These are phyloP conservation scores for Patiria miniata DNA, from an alignment of 35 echinoderm and acorn worm genomes.

Conservation along the genomic window DNA sequence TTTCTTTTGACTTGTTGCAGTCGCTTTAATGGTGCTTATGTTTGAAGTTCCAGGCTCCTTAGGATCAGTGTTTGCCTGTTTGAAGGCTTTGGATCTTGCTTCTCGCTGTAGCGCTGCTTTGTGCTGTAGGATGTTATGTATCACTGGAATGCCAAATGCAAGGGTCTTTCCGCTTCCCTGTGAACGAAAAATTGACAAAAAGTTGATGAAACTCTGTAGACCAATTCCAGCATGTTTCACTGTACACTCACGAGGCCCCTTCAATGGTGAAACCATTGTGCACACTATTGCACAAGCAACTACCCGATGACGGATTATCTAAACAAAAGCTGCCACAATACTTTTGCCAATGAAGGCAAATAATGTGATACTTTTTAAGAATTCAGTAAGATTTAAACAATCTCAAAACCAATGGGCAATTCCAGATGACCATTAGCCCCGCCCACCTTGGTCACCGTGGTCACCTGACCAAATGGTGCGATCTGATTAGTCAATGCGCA, in stretches of 20 bases:
- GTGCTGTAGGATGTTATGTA: conserved; percentile 46
- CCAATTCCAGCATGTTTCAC: not conserved
- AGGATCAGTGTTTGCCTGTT: not conserved
- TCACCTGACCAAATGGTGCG: no score
- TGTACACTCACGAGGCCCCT: not conserved
- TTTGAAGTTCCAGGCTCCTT: not conserved
- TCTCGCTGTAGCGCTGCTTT: not conserved
- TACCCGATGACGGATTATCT: no score
- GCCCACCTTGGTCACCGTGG: no score
- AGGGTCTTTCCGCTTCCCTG: conserved; percentile 97
- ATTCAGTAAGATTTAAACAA: no score
- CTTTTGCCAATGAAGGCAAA: no score
- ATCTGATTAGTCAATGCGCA: no score
- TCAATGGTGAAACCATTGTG: no score
- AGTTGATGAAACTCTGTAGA: not conserved
- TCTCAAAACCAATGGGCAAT: no score
- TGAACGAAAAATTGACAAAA: conserved; percentile 10
- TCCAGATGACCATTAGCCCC: no score
- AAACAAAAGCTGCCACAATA: no score
- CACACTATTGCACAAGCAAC: no score
- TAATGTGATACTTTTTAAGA: no score
- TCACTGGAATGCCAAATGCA: conserved; percentile 89
- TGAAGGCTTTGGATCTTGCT: not conserved
- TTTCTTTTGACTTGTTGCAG: not conserved
- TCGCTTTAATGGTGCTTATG: not conserved